Base-by-base conservation (phyloP, 2,888 invertebrate species). In the Carabus problematicus region DNA sequence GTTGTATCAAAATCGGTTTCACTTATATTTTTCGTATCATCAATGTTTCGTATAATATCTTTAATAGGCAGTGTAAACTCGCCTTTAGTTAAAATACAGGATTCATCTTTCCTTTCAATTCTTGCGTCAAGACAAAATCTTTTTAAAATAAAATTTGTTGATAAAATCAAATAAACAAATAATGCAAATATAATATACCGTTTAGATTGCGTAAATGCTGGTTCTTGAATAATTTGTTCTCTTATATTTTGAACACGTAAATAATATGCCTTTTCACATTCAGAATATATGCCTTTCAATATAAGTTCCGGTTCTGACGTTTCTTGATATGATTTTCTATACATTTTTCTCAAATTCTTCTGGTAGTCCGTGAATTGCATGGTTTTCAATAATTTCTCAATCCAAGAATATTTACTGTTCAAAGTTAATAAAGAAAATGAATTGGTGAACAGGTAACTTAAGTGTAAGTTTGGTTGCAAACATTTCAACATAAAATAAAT, bases 341-440 rank as follows among this genome's bases (percentile, higher is more conserved):
- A 76, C 12, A 74, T 70, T 70, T 75, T 73, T 55, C 74, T 75
- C 45, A 78, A 39, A 8, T 75, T 70, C 12, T 74, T 73, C 77
- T 79, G 80, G 71, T 80, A 79, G 8, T 74, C 74, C 18, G 72
- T 76, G 72, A 78, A 76, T 4, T 75, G 74, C n/a, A 80, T 69
- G 6, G 71, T 63, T 56, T 75, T 75, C 47, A 81, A 68, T 42
- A 79, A 68, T 62, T 76, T 73, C 71, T 82, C 81, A 19, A 81
- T 72, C 19, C 72, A 62, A 0, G 79, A 79, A 19, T 79, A 67
- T 68, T 79, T 73, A 3, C 79, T 79, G 69, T 70, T 75, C 74
- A 54, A 60, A 59, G 2, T 45, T 12, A 52, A 64, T 54, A 54
- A 29, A 45, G 43, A 64, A 12, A 64, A 18, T 4, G n/a, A 29